phyloP scores from a whole-genome alignment of 1,140 invertebrate species.

The Aradophagus sp. region DNA sequence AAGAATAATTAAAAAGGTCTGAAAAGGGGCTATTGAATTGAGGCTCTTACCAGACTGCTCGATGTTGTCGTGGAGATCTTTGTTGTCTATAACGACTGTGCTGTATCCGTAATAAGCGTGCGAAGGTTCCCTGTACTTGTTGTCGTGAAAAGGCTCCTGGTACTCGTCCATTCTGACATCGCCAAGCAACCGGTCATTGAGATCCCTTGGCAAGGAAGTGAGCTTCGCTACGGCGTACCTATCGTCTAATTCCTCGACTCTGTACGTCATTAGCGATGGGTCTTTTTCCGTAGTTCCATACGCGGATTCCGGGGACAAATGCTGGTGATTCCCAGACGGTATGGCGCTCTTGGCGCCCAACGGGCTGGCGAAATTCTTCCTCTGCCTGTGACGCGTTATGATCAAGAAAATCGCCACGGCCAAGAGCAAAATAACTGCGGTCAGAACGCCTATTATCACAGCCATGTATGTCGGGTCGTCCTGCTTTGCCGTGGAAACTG shows the following conservation, averaged over 20 bases:
- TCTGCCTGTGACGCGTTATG: constrained; percentile 77
- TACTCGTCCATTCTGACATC: constrained; percentile 75
- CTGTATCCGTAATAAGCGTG: constrained; percentile 77
- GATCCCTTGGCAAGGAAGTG: constrained; percentile 70
- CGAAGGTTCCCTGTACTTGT: constrained; percentile 72
- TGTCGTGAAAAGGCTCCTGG: constrained; percentile 76
- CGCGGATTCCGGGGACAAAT: constrained; percentile 70
- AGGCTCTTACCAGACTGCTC: constrained; percentile 71
- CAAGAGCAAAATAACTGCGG: constrained; percentile 78
- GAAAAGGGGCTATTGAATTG: constrained; percentile 4
- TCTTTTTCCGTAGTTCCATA: constrained; percentile 74
- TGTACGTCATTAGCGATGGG: constrained; percentile 71
- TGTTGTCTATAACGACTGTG: constrained; percentile 76
- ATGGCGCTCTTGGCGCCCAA: constrained; percentile 72
- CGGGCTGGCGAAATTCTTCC: constrained; percentile 76
- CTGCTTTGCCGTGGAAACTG: constrained; percentile 72
- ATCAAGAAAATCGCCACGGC: constrained; percentile 78
- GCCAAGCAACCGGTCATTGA: constrained; percentile 72
- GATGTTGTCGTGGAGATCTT: constrained; percentile 73
- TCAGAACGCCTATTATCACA: constrained; percentile 80
- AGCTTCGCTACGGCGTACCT: constrained; percentile 71
- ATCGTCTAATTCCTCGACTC: constrained; percentile 73
- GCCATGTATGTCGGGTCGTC: constrained; percentile 79
- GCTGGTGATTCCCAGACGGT: constrained; percentile 70
- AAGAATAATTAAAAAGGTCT: background rate